Percentiles rank a stretch among this genome's conserved stretches.
phyloP scores from a whole-genome alignment of 2,888 invertebrate genomes.

The Phoenoteleia sp. region DNA sequence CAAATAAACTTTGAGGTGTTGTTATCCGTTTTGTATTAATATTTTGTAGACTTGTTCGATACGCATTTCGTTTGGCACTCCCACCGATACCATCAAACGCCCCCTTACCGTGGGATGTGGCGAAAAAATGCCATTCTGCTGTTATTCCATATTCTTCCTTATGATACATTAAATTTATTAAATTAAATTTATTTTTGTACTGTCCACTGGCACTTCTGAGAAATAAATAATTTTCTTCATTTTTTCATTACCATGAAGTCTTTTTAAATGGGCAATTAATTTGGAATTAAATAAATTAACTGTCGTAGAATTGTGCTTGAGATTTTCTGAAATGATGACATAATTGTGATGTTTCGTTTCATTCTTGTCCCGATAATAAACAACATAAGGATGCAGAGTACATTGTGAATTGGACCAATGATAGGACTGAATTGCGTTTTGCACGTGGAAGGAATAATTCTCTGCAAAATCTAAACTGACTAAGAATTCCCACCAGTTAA shows the following conservation, averaged over 20 bases:
- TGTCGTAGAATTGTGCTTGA: neutral
- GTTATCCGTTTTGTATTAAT: no score
- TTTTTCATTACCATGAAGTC: neutral
- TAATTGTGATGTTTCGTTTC: neutral
- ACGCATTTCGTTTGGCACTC: no score
- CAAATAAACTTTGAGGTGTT: no score
- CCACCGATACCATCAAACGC: no score
- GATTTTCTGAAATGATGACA: neutral
- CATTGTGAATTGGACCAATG: neutral
- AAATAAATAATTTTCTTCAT: neutral
- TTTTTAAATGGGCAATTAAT: conserved; percentile 4
- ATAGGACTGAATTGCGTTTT: neutral
- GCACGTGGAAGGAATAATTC: neutral
- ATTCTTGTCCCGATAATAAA: neutral
- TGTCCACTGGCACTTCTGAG: no score
- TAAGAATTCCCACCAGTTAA: neutral
- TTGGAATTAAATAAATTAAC: conserved; percentile 8
- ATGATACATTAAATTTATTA: neutral
- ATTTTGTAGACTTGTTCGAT: no score
- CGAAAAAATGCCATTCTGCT: no score
- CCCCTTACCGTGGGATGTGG: neutral
- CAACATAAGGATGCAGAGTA: neutral
- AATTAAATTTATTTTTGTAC: neutral
- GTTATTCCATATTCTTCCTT: neutral
- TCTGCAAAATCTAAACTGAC: neutral